Base-by-base conservation (phyloP, 2,113 vertebrate species). In the Turnix velox region DNA sequence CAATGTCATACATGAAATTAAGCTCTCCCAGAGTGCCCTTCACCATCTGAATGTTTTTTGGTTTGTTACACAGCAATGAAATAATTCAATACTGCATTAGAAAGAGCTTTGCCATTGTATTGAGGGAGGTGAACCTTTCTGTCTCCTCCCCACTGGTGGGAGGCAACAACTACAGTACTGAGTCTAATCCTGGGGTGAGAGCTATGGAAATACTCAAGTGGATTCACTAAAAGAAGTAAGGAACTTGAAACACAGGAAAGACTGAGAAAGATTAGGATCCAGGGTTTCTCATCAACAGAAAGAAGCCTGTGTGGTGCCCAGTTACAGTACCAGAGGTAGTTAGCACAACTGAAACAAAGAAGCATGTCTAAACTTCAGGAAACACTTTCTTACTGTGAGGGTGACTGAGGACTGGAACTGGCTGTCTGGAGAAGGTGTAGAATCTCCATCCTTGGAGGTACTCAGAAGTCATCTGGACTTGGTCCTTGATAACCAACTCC, bases 141-240 rank as follows among this genome's bases (percentile, higher is more conserved):
- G 19, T 52, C 33, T 18, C 0, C 4, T 62, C 22, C 48, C 5
- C 28, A 30, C 18, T n/a, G 8, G 1, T 39, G n/a, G n/a, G n/a
- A n/a, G 27, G 23, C 3, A 18, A 37, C 17, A 57, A 8, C 31
- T 22, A 7, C 6, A 46, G 14, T 33, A 17, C 4, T 45, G 11
- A 8, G 3, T 24, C 30, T 20, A 74, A 30, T 48, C 10, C 15
- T 59, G 8, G 10, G 40, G 18, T 68, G 14, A 54, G 33, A 58
- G 18, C 33, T 49, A 33, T 16, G 22, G 28, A 54, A 5, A 7
- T 59, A 25, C 22, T 55, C 9, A 1, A 61, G 19, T 1, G 3
- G 37, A 62, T n/a, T 9, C 24, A 13, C 8, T 28, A 19, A 46
- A 51, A 88, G 6, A 4, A 19, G 40, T 66, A 63, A 48, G 6